A percentile compares a stretch with the other conserved stretches of the same genome.
Evolutionary conservation across 2,888 invertebrate genomes (phyloP).

Genomic region (Diarsia rubi): DNA sequence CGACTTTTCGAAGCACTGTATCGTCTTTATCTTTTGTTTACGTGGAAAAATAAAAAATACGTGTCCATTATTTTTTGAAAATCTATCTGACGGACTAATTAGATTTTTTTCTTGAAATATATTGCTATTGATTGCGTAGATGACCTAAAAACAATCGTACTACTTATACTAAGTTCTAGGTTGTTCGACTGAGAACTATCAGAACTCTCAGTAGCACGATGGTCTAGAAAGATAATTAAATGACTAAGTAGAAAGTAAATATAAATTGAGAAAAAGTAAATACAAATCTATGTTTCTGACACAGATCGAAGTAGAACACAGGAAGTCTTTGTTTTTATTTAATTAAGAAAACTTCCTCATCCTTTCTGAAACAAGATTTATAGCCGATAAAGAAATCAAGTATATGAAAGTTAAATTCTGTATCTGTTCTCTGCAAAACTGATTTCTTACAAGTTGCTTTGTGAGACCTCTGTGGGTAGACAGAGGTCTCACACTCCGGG

Average conservation of each 20-base stretch:
- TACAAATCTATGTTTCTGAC: constrained; percentile 19
- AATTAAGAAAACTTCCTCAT: constrained; percentile 13
- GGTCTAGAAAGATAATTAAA: constrained; percentile 24
- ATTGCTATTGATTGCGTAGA: constrained; percentile 31
- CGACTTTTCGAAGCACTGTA: too few species aligned
- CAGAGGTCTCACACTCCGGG: neutral
- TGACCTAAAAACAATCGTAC: neutral
- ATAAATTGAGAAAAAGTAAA: constrained; percentile 17
- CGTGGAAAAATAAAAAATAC: too few species aligned
- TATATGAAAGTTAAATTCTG: neutral
- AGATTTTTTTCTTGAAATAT: too few species aligned
- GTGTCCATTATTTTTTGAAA: too few species aligned
- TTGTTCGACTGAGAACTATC: neutral
- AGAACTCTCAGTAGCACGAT: neutral
- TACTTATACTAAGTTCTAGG: neutral
- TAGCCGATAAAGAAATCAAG: neutral
- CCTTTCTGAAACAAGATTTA: neutral
- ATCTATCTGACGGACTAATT: too few species aligned
- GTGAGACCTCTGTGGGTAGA: constrained; percentile 4
- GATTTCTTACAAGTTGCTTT: neutral
- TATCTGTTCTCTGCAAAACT: neutral
- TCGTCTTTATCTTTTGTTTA: too few species aligned
- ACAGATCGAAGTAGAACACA: constrained; percentile 1
- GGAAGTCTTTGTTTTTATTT: constrained; percentile 31
- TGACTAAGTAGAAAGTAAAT: constrained; percentile 29